These are phyloP conservation scores for Microtus montanus DNA, from an alignment of 2,113 vertebrate species.

Conservation along the genomic window DNA sequence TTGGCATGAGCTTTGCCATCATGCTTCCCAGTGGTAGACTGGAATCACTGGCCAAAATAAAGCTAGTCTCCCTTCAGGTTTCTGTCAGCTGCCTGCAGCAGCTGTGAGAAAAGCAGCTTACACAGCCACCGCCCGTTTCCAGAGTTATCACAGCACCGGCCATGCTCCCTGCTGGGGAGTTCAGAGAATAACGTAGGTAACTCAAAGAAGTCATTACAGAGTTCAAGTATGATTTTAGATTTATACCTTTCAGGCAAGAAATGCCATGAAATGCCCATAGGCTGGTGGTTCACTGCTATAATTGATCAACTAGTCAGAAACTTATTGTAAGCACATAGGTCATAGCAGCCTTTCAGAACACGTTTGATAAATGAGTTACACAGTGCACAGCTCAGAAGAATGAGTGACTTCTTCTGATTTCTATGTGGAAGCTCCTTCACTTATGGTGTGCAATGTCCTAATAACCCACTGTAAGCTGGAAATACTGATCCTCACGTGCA, in stretches of 20 bases:
- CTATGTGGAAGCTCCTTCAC: not conserved
- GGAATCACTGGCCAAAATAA: not conserved
- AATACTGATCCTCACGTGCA: not conserved
- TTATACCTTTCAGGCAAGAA: not conserved
- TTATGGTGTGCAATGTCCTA: not conserved
- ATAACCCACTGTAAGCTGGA: not conserved
- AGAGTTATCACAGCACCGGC: not conserved
- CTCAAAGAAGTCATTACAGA: not conserved
- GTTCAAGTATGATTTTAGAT: constrained; percentile 14
- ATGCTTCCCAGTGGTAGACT: not conserved
- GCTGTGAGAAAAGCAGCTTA: not conserved
- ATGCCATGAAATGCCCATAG: not conserved
- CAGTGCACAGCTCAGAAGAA: not conserved
- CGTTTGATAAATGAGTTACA: not conserved
- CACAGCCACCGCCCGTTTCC: not conserved
- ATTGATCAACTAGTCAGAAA: not conserved
- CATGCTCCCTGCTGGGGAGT: not conserved
- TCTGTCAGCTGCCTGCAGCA: not conserved
- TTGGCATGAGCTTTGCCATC: not conserved
- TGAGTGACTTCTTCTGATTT: not conserved
- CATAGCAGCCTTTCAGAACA: not conserved
- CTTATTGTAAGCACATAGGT: not conserved
- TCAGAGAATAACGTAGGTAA: not conserved
- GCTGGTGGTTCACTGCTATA: not conserved
- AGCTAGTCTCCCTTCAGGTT: not conserved